Conservation (phyloP, 1,140 invertebrate genomes). For the Neodiprion virginianus region DNA sequence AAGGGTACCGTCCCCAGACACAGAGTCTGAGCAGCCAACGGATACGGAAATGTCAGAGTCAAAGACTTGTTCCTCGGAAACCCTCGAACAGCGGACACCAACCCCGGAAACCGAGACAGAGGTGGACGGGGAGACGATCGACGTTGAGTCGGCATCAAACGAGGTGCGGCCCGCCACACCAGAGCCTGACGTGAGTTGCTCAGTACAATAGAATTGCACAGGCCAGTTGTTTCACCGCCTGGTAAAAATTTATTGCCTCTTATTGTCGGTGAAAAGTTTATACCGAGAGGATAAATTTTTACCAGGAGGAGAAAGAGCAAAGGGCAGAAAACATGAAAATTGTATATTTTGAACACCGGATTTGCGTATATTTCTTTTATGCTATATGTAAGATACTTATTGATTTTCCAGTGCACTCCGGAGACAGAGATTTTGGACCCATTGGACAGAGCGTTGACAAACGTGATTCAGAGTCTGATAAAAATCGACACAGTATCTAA, state of each 20-base stretch:
- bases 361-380: background rate
- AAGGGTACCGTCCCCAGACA: slow-evolving; percentile 59
- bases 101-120: slow-evolving; percentile 58
- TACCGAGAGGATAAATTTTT: no score
- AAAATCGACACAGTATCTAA: slow-evolving; percentile 32
- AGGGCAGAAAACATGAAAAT: no score
- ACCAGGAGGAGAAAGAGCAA: no score
- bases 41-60: slow-evolving; percentile 54
- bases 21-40: slow-evolving; percentile 60
- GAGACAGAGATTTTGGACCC: slow-evolving; percentile 40
- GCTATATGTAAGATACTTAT: background rate
- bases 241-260: no score
- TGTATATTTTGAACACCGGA: background rate
- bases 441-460: slow-evolving; percentile 52
- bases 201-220: background rate
- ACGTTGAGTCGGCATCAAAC: slow-evolving; percentile 13
- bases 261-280: no score
- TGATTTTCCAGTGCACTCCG: slow-evolving; percentile 15
- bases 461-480: slow-evolving; percentile 55
- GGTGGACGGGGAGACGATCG: slow-evolving; percentile 39
- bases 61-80: slow-evolving; percentile 47
- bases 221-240: no score
- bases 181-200: slow-evolving; percentile 29
- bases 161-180: slow-evolving; percentile 19
- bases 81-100: slow-evolving; percentile 54